A percentile compares a stretch with the other conserved stretches of the same genome.
Conservation (phyloP, 1,140 invertebrate genomes). For the Eulimnadia texana region DNA sequence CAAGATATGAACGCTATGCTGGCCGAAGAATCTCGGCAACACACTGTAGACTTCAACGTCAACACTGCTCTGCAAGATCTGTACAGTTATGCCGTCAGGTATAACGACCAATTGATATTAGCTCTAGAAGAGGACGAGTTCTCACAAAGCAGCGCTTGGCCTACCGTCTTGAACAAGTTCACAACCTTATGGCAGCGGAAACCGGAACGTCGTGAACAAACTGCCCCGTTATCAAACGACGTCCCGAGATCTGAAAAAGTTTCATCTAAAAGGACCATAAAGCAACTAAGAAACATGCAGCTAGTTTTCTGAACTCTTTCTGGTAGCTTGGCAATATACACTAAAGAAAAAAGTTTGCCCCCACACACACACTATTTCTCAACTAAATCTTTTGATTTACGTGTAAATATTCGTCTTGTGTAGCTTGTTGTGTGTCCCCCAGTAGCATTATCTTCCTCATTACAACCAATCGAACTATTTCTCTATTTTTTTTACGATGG, state of each 20-base stretch:
- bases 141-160: constrained; percentile 86
- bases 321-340: too few species aligned
- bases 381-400: too few species aligned
- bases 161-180: constrained; percentile 88
- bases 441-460: neutral
- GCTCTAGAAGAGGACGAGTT: constrained; percentile 97
- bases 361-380: too few species aligned
- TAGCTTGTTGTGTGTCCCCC: neutral
- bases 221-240: neutral
- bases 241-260: neutral
- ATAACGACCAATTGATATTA: constrained; percentile 87
- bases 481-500: neutral
- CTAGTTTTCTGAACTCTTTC: too few species aligned
- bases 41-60: constrained; percentile 91
- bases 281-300: too few species aligned
- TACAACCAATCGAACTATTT: too few species aligned
- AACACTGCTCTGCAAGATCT: constrained; percentile 90
- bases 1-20: constrained; percentile 99
- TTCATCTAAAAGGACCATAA: neutral
- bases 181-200: constrained; percentile 83
- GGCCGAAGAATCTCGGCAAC: constrained; percentile 90
- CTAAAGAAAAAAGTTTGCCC: too few species aligned
- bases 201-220: constrained; percentile 34
- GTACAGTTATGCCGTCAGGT: constrained; percentile 87
- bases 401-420: too few species aligned